Percentiles rank a stretch among this genome's conserved stretches.
phyloP scores from a whole-genome alignment of 1,140 invertebrate species.

The Globodera ellingtonae region DNA sequence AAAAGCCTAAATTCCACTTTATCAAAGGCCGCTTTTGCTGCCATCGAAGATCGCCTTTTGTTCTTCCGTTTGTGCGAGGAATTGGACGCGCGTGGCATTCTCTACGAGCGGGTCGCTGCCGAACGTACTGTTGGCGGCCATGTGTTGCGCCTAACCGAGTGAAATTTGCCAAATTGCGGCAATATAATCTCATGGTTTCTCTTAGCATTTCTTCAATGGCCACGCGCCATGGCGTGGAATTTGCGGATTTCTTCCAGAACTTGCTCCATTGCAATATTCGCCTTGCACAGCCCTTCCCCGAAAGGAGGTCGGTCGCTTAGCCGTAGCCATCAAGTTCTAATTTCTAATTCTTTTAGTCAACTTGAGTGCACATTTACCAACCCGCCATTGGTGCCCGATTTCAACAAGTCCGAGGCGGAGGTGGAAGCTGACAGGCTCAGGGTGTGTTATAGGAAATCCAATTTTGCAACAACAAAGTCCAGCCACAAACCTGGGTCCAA shows the following conservation, averaged over 20 bases:
- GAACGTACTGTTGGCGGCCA: slow-evolving; percentile 34
- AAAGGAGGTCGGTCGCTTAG: neutral
- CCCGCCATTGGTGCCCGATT: slow-evolving; percentile 34
- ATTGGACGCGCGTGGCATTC: slow-evolving; percentile 36
- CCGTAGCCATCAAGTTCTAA: neutral
- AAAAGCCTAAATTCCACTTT: neutral
- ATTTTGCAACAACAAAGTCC: neutral
- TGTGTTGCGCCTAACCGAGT: slow-evolving; percentile 31
- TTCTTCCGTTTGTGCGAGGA: slow-evolving; percentile 39
- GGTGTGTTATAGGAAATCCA: slow-evolving; percentile 7
- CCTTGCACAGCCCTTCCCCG: slow-evolving; percentile 22
- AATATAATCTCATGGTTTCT: neutral
- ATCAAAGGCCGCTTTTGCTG: slow-evolving; percentile 32
- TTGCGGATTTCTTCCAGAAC: slow-evolving; percentile 39
- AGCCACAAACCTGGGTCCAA: slow-evolving; percentile 38
- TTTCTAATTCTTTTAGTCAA: slow-evolving; percentile 3
- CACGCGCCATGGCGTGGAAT: slow-evolving; percentile 7
- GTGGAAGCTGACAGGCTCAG: slow-evolving; percentile 17
- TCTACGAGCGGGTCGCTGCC: slow-evolving; percentile 18
- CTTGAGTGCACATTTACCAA: slow-evolving; percentile 42
- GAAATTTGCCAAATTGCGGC: neutral
- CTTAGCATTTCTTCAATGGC: slow-evolving; percentile 32
- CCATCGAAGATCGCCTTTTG: slow-evolving; percentile 34
- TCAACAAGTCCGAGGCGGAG: slow-evolving; percentile 19
- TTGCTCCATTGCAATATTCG: slow-evolving; percentile 39